Evolutionary conservation across 1,140 invertebrate species (phyloP), one percentile per base, ranked within the genome.

Genomic region (Leptestheria dahalacensis): DNA sequence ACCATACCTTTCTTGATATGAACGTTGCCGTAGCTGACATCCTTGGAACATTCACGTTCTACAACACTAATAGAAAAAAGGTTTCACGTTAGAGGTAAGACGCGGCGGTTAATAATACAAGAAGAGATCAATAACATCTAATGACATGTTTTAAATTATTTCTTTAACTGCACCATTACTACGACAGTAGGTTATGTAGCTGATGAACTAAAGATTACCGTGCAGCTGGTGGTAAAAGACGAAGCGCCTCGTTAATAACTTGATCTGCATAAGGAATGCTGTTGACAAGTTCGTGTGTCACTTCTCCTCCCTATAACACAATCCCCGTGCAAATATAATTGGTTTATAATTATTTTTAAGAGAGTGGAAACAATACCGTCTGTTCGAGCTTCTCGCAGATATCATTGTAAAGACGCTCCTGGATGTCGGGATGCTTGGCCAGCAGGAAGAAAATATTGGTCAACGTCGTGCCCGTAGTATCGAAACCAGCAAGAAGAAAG

Each of bases 401-500:
- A 50, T 78, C 75, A 24, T 70, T 55, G 9, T 65, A 60, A 0
- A 77, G 58, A 64, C 66, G 70, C 21, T 74, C 65, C 64, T 79
- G 76, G 41, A 77, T 65, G n/a, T 82, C 78, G 1, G 76, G 78
- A 66, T 86, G 76, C 24, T 79, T 70, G 1, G 85, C 79, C 50
- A 91, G 66, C 65, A 83, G 79, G 64, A 84, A 79, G 0, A 85
- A 67, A 9, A 77, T 73, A 66, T 82, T 83, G 0, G 78, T 71
- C 56, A 90, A 77, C 1, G 81, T 75, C 3, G 79, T 81, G 1
- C 84, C 82, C 0, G 84, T 84, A 0, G 88, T 89, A 68, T 90
- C 86, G 57, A 82, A 85, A 6, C 85, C 83, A 48, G 85, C 85
- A 1, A 79, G 70, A 54, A 86, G 83, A 65, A 87, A 86, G 0